Evolutionary conservation across 2,888 invertebrate species (phyloP).

Genomic region (Dicyrtomina minuta): DNA sequence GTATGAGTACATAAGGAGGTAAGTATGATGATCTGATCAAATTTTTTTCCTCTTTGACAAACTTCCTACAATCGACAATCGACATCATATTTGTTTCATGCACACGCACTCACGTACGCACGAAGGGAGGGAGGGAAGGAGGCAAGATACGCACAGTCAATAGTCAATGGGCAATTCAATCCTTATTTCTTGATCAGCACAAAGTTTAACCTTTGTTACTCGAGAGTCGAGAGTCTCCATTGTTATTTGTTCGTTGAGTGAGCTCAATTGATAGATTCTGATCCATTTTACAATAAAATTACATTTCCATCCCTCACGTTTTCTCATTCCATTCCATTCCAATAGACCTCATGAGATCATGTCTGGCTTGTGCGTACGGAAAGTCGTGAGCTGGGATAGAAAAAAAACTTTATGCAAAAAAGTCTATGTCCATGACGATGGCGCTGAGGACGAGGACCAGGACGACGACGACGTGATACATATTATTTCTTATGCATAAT

Average conservation of each 20-base stretch:
- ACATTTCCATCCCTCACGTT: slow-evolving; percentile 26
- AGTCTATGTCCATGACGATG: no score
- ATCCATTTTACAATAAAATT: slow-evolving; percentile 31
- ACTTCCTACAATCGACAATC: no score
- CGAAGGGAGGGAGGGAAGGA: neutral
- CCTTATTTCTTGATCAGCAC: neutral
- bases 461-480: no score
- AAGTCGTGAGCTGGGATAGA: slow-evolving; percentile 16
- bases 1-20: no score
- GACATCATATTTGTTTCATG: no score
- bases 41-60: no score
- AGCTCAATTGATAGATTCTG: slow-evolving; percentile 13
- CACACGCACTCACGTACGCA: no score
- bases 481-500: no score
- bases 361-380: neutral
- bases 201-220: neutral
- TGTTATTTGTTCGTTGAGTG: slow-evolving; percentile 9
- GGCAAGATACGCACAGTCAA: neutral
- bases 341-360: neutral
- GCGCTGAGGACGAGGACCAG: no score
- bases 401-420: slow-evolving; percentile 13
- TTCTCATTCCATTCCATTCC: slow-evolving; percentile 5
- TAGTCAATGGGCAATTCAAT: slow-evolving; percentile 1
- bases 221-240: neutral
- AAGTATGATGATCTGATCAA: no score